Evolutionary conservation across 2,113 vertebrate species (phyloP).

Genomic region (Gnathonemus echidnorhynchus): DNA sequence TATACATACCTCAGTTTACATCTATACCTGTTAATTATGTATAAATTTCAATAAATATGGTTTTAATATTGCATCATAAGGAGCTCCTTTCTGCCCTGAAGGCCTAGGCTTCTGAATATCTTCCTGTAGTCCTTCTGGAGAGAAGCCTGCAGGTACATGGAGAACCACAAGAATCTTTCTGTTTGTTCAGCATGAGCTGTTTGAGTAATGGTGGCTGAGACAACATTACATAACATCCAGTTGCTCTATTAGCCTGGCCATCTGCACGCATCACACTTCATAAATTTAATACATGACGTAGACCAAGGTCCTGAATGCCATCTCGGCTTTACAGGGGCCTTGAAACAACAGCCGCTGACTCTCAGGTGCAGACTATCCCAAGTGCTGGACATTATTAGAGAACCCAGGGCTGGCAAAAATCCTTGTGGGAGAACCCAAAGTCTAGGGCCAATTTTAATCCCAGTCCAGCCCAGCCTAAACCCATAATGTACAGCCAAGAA

Average conservation of each 20-base stretch:
- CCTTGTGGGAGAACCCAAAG: neutral
- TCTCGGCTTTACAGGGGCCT: neutral
- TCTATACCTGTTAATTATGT: neutral
- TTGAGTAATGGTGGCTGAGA: neutral
- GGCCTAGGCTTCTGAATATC: neutral
- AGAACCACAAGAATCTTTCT: neutral
- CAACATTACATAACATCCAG: neutral
- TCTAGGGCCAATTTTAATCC: neutral
- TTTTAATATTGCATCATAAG: neutral
- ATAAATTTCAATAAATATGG: neutral
- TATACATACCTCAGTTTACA: neutral
- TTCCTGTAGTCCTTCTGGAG: neutral
- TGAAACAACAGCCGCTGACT: neutral
- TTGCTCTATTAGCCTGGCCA: neutral
- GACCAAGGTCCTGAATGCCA: neutral
- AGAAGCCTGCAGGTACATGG: neutral
- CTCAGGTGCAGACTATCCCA: neutral
- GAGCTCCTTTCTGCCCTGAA: neutral
- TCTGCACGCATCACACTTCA: neutral
- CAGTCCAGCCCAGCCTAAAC: neutral
- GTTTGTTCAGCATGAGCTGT: neutral
- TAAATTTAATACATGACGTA: neutral
- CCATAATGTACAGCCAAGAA: neutral
- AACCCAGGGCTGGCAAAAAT: neutral
- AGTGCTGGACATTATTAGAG: neutral